Percentiles rank a stretch among this genome's conserved stretches.
These are phyloP conservation scores for Crossocerus cetratus DNA, from an alignment of 2,888 invertebrate genomes.

Conservation along the genomic window DNA sequence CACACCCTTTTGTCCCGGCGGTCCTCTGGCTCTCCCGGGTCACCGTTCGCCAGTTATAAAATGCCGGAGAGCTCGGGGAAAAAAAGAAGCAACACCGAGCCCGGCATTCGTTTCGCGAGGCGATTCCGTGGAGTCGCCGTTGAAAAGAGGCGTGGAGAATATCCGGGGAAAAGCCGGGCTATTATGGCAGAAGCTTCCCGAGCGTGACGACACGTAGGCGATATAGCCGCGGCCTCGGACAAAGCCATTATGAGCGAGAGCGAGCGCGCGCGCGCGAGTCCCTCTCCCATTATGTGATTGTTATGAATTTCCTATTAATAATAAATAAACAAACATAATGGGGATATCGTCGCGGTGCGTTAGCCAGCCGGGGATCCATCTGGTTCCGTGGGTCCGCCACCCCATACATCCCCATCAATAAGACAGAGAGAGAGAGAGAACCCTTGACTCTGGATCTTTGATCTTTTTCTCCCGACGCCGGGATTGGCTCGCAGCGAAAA, in stretches of 20 bases:
- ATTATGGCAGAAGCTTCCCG: conserved; percentile 51
- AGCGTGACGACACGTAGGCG: conserved; percentile 67
- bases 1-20: background rate
- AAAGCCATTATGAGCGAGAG: conserved; percentile 45
- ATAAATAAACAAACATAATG: conserved; percentile 76
- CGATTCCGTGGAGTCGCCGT: background rate
- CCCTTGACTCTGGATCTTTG: too few species aligned
- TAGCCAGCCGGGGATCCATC: conserved; percentile 69
- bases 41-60: background rate
- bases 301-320: conserved; percentile 77
- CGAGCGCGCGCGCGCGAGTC: too few species aligned
- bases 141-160: conserved; percentile 67
- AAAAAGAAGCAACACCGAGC: too few species aligned
- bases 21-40: background rate
- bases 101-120: conserved; percentile 30
- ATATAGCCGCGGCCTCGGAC: conserved; percentile 40
- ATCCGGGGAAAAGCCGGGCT: conserved; percentile 53
- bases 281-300: conserved; percentile 71
- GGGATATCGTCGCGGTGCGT: conserved; percentile 72
- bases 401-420: conserved; percentile 17
- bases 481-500: conserved; percentile 39
- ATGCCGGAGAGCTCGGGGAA: background rate
- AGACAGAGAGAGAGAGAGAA: conserved; percentile 3
- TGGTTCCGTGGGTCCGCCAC: conserved; percentile 60
- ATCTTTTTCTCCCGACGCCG: conserved; percentile 10